Conservation (phyloP, 2,888 invertebrate species). For the Drosophila kokeensis region DNA sequence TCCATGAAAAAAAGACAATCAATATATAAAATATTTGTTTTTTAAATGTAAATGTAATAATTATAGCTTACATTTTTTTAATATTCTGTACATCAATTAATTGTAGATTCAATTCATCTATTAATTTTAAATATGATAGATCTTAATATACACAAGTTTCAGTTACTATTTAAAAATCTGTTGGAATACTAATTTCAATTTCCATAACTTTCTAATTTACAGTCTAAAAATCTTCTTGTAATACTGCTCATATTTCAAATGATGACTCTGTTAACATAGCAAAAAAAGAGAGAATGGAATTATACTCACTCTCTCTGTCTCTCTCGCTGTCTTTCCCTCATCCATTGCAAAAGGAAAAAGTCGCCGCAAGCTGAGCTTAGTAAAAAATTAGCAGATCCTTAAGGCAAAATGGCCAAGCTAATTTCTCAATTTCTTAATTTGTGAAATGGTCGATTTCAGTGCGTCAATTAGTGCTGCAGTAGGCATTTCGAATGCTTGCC, state of each 20-base stretch:
- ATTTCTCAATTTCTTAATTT: slow-evolving; percentile 10
- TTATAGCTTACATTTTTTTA: background rate
- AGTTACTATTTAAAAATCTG: background rate
- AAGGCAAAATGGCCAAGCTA: slow-evolving; percentile 34
- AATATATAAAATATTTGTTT: too few relatives aligned
- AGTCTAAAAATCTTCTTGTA: background rate
- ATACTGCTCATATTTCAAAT: slow-evolving; percentile 1
- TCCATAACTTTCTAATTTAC: background rate
- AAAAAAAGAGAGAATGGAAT: background rate
- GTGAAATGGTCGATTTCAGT: background rate
- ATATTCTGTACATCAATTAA: background rate
- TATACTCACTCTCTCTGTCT: background rate
- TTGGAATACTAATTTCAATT: background rate
- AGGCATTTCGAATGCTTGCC: slow-evolving; percentile 73
- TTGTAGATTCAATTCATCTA: background rate
- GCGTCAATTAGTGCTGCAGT: slow-evolving; percentile 74
- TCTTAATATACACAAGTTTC: background rate
- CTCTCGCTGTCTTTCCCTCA: background rate
- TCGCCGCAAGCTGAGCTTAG: slow-evolving; percentile 41
- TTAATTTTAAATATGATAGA: background rate
- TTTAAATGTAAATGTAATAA: background rate
- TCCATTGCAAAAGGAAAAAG: background rate
- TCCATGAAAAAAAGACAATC: background rate
- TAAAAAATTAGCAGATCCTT: slow-evolving; percentile 73
- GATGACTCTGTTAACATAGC: slow-evolving; percentile 4